Base-by-base conservation (phyloP, 2,888 invertebrate species). In the Acholoe squamosa region DNA sequence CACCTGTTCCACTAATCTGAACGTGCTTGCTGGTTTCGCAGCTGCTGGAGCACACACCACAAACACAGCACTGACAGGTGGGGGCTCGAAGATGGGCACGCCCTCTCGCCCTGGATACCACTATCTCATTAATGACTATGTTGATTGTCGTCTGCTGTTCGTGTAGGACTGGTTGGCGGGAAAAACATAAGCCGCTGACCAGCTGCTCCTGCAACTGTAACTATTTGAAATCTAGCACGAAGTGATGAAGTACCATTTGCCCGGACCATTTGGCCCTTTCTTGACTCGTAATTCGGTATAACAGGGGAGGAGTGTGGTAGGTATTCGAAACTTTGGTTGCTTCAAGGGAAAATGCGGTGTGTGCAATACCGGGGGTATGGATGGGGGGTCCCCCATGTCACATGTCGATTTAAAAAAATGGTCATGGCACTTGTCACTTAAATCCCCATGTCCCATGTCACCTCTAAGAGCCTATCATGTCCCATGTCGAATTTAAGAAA, bases 111-210 rank as follows among this genome's bases (percentile, higher is more conserved):
- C 25, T 25, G 71, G 28, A 71, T 71, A 71, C 71, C 71, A 28
- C 71, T 71, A 71, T 71, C 71, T 71, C 71, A 14, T 71, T 71
- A 71, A 71, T 71, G 71, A 71, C 71, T 28, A 71, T 25, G 71
- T 28, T 28, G 31, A 71, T 71, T 71, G 71, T 71, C 71, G 71
- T 71, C 71, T 71, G 71, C 71, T 71, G 43, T n/a, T n/a, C n/a
- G n/a, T n/a, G n/a, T 43, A 43, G 43, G 43, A 43, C 43, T 10
- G 5, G 71, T 5, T 71, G 31, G 28, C 31, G 71, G 28, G 71
- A 71, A 71, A 71, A 71, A 28, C 71, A 7, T 28, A 25, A 14
- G 71, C 12, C 71, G 25, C 31, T 71, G 71, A 71, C 71, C 71
- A 71, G 71, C 71, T 71, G 71, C 71, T 71, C 71, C 28, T 5